Evolutionary conservation across 2,113 vertebrate species (phyloP).

Genomic region (Acrocephalus kingi): DNA sequence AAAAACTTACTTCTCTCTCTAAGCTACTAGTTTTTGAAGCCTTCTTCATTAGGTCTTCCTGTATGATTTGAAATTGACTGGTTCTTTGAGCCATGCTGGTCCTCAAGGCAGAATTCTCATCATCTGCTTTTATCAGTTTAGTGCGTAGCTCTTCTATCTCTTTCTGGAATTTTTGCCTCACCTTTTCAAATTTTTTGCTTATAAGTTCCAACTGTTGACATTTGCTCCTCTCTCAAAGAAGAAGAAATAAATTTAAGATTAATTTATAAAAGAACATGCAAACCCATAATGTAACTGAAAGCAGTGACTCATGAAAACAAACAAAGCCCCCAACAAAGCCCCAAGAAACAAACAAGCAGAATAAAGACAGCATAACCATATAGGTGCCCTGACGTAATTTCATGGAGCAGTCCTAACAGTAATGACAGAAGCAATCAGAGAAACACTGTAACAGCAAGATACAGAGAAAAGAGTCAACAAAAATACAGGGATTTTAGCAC

Average conservation of each 20-base stretch:
- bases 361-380: background rate
- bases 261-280: background rate
- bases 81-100: conserved; percentile 87
- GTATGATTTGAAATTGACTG: conserved; percentile 87
- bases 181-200: conserved; percentile 80
- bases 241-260: conserved; percentile 2
- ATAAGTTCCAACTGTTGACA: conserved; percentile 77
- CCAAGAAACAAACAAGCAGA: background rate
- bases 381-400: background rate
- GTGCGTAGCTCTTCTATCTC: conserved; percentile 77
- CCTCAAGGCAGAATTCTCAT: conserved; percentile 85
- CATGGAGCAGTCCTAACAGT: background rate
- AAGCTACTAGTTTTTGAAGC: conserved; percentile 79
- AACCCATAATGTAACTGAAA: background rate
- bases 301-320: background rate
- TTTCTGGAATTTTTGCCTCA: conserved; percentile 75
- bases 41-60: conserved; percentile 88
- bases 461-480: background rate
- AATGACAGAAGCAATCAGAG: background rate
- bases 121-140: conserved; percentile 80
- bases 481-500: background rate
- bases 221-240: conserved; percentile 71
- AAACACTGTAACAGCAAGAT: background rate
- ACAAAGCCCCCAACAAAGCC: background rate
- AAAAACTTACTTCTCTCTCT: conserved; percentile 83